Evolutionary conservation across 2,888 invertebrate species (phyloP).

Genomic region (Drosophila cyrtoloma): DNA sequence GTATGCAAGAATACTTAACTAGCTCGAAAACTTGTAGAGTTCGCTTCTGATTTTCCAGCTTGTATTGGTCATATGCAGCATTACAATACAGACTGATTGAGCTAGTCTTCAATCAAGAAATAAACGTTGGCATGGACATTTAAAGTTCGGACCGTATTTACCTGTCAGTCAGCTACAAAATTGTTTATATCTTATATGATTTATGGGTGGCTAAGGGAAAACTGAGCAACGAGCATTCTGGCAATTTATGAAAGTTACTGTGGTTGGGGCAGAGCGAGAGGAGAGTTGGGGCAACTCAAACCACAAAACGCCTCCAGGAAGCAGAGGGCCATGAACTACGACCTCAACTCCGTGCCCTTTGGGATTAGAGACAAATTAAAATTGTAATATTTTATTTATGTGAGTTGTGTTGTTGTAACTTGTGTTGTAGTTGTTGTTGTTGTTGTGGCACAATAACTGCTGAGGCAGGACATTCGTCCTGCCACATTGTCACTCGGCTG

Average conservation of each 20-base stretch:
- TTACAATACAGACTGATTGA: slow-evolving; percentile 32
- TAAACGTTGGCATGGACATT: slow-evolving; percentile 4
- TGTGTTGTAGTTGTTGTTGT: slow-evolving; percentile 16
- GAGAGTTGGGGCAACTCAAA: slow-evolving; percentile 8
- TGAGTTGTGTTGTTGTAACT: slow-evolving; percentile 40
- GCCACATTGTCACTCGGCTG: slow-evolving; percentile 48
- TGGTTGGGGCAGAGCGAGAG: not conserved
- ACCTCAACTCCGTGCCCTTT: slow-evolving; percentile 46
- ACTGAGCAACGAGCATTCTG: slow-evolving; percentile 30
- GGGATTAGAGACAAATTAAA: slow-evolving; percentile 81
- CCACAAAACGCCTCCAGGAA: slow-evolving; percentile 31
- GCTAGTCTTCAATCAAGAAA: slow-evolving; percentile 25
- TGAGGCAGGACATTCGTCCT: slow-evolving; percentile 49
- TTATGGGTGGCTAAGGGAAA: slow-evolving; percentile 45
- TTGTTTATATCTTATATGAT: slow-evolving; percentile 61
- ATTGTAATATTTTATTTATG: slow-evolving; percentile 81
- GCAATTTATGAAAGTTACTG: slow-evolving; percentile 56
- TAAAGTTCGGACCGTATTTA: slow-evolving; percentile 33
- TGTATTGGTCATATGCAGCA: not conserved
- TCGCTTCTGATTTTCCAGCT: slow-evolving; percentile 2
- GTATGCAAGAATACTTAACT: slow-evolving; percentile 23
- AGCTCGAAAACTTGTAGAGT: slow-evolving; percentile 12
- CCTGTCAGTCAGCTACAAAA: slow-evolving; percentile 46
- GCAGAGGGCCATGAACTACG: slow-evolving; percentile 49
- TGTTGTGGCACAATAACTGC: slow-evolving; percentile 38